Percentiles rank a stretch among this genome's conserved stretches.
Evolutionary conservation across 1,140 invertebrate species (phyloP).

Genomic region (Cyclargus thomasi): DNA sequence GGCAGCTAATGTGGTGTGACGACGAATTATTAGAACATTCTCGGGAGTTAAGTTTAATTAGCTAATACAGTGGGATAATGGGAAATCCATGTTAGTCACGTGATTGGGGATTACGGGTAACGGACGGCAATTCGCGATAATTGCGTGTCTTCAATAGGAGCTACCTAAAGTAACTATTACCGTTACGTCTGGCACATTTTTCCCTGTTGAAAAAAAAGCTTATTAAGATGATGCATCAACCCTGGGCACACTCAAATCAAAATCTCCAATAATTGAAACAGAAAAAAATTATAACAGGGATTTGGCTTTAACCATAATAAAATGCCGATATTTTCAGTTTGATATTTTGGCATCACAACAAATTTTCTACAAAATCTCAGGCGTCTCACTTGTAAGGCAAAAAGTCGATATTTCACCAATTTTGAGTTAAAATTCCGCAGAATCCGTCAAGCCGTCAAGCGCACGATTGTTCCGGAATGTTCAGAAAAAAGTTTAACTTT

Average conservation of each 20-base stretch:
- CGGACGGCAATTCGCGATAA: background rate
- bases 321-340: too few species aligned
- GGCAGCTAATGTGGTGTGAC: too few species aligned
- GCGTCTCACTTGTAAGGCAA: background rate
- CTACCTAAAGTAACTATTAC: background rate
- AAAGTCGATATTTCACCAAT: background rate
- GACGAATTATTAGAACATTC: too few species aligned
- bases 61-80: background rate
- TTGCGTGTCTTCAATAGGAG: background rate
- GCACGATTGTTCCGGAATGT: background rate
- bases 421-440: background rate
- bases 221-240: too few species aligned
- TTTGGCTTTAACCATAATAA: too few species aligned
- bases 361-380: background rate
- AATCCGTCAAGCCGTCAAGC: conserved; percentile 2
- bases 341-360: too few species aligned
- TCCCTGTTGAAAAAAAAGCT: too few species aligned
- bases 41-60: too few species aligned
- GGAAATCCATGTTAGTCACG: background rate
- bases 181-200: too few species aligned
- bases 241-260: too few species aligned
- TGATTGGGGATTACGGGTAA: background rate
- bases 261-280: too few species aligned
- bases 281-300: too few species aligned
- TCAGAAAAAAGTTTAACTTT: background rate